These are phyloP conservation scores for Isoperla grammatica DNA, from an alignment of 2,888 invertebrate genomes.

Conservation along the genomic window DNA sequence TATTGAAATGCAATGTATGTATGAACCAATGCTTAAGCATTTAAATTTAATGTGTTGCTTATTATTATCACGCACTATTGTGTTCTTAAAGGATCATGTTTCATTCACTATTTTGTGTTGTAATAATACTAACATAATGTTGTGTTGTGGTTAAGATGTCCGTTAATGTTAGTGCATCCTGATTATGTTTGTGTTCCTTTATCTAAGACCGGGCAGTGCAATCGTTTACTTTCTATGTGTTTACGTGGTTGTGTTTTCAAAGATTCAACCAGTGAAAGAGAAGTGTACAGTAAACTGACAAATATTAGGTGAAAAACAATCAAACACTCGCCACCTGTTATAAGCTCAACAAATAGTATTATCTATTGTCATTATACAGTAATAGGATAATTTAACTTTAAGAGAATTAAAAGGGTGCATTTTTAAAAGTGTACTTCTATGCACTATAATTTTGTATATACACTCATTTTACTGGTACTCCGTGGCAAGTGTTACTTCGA, in stretches of 20 bases:
- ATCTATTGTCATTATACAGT: conserved; percentile 18
- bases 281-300: conserved; percentile 22
- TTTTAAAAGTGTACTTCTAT: background rate
- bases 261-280: conserved; percentile 1
- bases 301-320: conserved; percentile 29
- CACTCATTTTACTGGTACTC: too few species aligned
- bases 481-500: too few species aligned
- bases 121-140: background rate
- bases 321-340: conserved; percentile 27
- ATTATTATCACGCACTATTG: background rate
- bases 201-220: background rate
- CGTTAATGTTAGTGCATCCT: background rate
- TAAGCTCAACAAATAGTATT: conserved; percentile 27
- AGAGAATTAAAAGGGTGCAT: background rate
- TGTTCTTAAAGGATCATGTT: background rate
- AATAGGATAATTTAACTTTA: conserved; percentile 18
- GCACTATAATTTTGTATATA: too few species aligned
- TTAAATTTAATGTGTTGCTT: background rate
- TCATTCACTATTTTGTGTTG: background rate
- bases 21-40: too few species aligned
- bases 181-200: background rate
- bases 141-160: background rate
- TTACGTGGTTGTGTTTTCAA: conserved; percentile 1
- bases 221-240: background rate
- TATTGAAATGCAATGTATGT: too few species aligned